A percentile compares a stretch with the other conserved stretches of the same genome.
Evolutionary conservation across 2,888 invertebrate species (phyloP).

Genomic region (Parasteatoda lunata): DNA sequence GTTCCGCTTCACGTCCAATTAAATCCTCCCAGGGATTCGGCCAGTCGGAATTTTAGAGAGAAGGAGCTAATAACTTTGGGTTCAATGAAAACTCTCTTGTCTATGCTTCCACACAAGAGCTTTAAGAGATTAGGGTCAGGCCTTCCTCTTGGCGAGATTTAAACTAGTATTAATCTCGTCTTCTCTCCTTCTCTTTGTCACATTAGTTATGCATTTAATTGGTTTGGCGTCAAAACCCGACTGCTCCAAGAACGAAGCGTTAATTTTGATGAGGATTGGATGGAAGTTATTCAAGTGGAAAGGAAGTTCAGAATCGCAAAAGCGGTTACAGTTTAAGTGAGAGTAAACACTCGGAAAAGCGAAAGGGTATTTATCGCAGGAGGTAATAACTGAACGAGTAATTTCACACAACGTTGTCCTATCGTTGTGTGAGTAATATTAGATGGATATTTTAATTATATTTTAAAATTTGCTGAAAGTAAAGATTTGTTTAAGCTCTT

Average conservation of each 20-base stretch:
- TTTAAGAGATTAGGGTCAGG: constrained; percentile 31
- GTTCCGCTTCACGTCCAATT: constrained; percentile 35
- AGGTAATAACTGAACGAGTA: too few relatives aligned
- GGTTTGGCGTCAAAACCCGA: constrained; percentile 18
- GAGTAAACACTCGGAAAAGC: too few relatives aligned
- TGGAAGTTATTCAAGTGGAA: too few relatives aligned
- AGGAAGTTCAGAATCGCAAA: too few relatives aligned
- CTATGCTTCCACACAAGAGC: background rate
- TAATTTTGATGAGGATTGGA: constrained; percentile 2
- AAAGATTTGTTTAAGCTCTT: too few relatives aligned
- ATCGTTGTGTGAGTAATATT: too few relatives aligned
- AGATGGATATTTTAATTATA: too few relatives aligned
- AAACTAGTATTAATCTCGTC: constrained; percentile 34
- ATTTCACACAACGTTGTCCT: too few relatives aligned
- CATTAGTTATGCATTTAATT: constrained; percentile 43
- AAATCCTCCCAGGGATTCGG: constrained; percentile 11
- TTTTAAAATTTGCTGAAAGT: too few relatives aligned
- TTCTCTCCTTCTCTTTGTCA: constrained; percentile 15
- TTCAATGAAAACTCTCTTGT: constrained; percentile 1
- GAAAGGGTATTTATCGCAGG: too few relatives aligned
- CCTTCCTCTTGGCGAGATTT: constrained; percentile 17
- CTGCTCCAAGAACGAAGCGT: background rate
- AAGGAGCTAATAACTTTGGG: constrained; percentile 41
- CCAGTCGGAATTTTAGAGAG: constrained; percentile 4
- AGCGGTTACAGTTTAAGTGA: too few relatives aligned